Base-by-base conservation (phyloP, 2,113 vertebrate genomes). In the Melozone crissalis region DNA sequence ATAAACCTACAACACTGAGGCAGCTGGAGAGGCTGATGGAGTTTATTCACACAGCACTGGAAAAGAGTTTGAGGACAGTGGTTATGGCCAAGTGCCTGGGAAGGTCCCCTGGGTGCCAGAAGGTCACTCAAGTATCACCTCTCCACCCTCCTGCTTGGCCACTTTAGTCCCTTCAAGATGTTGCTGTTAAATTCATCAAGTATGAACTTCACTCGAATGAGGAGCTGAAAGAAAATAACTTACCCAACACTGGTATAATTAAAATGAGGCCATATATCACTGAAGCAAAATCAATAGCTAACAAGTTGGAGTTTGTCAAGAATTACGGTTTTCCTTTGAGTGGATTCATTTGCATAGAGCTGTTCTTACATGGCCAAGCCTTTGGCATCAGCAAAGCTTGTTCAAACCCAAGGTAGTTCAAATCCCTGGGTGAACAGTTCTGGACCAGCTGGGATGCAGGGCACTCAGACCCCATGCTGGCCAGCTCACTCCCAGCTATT, bases 231-330 rank as follows among this genome's bases (percentile, higher is more conserved):
- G 71, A 87, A 79, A 96, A 80, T 69, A 82, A 87, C 71, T 91
- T 87, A 85, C 55, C 52, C 59, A 58, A 66, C 27, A 35, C 14
- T 43, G 46, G 63, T 63, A 18, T 82, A 78, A 91, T 89, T 87
- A 83, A 93, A 93, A 87, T 87, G 17, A 44, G 67, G 67, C 78
- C 43, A 80, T 95, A 73, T 35, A 95, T 96, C 93, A 95, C n/a
- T 68, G 84, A 44, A 90, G 74, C 58, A 89, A 55, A 49, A 85
- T 65, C 93, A 73, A 47, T 79, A 94, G 75, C 84, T 73, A 90
- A 43, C 74, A 76, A 78, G 55, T 16, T 79, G 31, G 87, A 83
- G 51, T 87, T 66, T 71, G 93, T 74, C 46, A 87, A 62, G 66
- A 95, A 66, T 73, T 57, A 82, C 0, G 8, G 49, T 2, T 84